These are phyloP conservation scores for Cairina moschata DNA, from an alignment of 2,113 vertebrate species.

Conservation along the genomic window DNA sequence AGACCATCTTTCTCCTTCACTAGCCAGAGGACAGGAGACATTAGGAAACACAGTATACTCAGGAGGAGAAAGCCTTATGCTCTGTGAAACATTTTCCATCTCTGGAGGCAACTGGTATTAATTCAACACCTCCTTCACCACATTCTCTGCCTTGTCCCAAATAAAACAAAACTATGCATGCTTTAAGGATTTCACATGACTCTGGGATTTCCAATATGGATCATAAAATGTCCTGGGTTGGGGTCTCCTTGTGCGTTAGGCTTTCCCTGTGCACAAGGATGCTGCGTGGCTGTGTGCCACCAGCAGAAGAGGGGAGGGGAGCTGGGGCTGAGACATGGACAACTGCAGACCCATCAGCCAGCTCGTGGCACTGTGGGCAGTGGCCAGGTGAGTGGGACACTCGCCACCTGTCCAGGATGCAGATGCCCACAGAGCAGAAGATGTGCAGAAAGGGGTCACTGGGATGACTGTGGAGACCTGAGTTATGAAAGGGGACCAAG, in stretches of 20 bases:
- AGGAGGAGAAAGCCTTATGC: background rate
- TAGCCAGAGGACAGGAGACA: background rate
- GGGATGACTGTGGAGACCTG: background rate
- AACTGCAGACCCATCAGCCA: background rate
- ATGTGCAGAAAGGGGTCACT: background rate
- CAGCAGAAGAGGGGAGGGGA: background rate
- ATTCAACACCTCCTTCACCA: background rate
- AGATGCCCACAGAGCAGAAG: background rate
- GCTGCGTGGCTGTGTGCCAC: accelerated
- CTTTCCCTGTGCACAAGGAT: background rate
- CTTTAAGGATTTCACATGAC: background rate
- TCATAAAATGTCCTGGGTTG: accelerated
- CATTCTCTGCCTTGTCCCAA: background rate
- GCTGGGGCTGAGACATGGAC: background rate
- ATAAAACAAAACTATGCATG: background rate
- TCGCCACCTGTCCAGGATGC: background rate
- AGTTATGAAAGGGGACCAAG: background rate
- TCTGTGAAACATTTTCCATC: background rate
- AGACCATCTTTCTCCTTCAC: background rate
- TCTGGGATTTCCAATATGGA: background rate
- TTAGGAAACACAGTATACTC: background rate
- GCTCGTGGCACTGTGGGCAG: accelerated
- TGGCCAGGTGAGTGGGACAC: background rate
- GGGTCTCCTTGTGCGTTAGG: background rate
- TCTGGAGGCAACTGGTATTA: background rate